Base-by-base conservation (phyloP, 2,888 invertebrate genomes). In the Hoplodrina ambigua region DNA sequence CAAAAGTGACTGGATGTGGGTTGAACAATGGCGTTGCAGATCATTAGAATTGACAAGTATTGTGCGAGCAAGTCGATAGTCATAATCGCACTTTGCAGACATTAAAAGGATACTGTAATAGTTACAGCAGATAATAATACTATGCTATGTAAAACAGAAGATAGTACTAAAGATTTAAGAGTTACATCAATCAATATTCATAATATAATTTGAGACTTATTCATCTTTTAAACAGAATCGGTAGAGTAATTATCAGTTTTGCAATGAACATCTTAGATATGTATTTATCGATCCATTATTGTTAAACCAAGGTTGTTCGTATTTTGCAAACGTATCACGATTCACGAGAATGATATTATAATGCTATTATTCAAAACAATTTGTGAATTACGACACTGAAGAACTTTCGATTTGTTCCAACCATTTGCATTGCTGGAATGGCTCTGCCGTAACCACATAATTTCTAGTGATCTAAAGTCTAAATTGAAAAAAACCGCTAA, bases 21-120 rank as follows among this genome's bases (percentile, higher is more conserved):
- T 68, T 79, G 89, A 88, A 88, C 87, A 89, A 88, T 88, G 59
- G 67, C 68, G 65, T 80, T 87, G 85, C 83, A 84, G 86, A 88
- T 88, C 86, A 87, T 86, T 85, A 82, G 82, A 84, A 87, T 82
- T 84, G 86, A 85, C 87, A 87, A 73, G 84, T 86, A 88, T 88
- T 89, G 87, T 87, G 78, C 75, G 67, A 73, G 61, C 63, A 72
- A 69, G 64, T 82, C 65, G 58, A 76, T 72, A 72, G 57, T 49
- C 49, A 33, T 49, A 82, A 57, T 69, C 25, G 55, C 69, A 78
- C 75, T 74, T 72, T 71, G 54, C 74, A 71, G 46, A 54, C 58
- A 80, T 79, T 79, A 73, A 72, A 78, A 81, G 64, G 54, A 77
- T 69, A 78, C 44, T 65, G 74, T 67, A 66, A 78, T 79, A 37